Evolutionary conservation across 2,888 invertebrate genomes (phyloP).

Genomic region (Nomada ferruginata): DNA sequence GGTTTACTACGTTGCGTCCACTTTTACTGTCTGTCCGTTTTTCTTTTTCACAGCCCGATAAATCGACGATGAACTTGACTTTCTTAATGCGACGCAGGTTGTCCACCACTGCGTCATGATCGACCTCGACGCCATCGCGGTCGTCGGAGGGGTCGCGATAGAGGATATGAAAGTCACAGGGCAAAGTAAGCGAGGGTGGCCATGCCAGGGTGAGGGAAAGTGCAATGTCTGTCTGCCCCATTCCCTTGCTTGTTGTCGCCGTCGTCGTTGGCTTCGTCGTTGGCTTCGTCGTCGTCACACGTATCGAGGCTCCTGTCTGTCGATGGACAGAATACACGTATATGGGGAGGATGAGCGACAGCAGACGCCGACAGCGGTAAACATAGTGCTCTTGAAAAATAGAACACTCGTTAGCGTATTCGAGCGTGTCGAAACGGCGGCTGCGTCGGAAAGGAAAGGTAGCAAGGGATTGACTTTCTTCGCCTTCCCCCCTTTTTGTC

Average conservation of each 20-base stretch:
- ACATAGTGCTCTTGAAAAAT: constrained; percentile 72
- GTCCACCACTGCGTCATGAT: constrained; percentile 69
- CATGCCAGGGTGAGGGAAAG: constrained; percentile 67
- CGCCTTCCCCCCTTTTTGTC: constrained; percentile 29
- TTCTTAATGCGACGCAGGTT: constrained; percentile 65
- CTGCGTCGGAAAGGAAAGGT: neutral
- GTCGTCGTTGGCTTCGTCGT: constrained; percentile 21
- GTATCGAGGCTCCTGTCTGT: constrained; percentile 27
- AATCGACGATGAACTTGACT: constrained; percentile 68
- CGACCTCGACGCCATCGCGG: constrained; percentile 37
- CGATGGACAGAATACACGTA: constrained; percentile 37
- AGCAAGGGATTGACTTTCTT: constrained; percentile 43
- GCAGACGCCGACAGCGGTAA: constrained; percentile 57
- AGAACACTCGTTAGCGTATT: constrained; percentile 71
- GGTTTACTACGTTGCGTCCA: too few species aligned
- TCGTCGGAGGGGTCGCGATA: constrained; percentile 46
- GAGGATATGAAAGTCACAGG: constrained; percentile 62
- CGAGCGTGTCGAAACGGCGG: constrained; percentile 41
- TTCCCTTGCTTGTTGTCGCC: constrained; percentile 32
- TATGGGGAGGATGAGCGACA: constrained; percentile 33
- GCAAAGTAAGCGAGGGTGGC: constrained; percentile 68
- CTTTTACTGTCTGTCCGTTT: neutral
- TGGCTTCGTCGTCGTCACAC: constrained; percentile 31
- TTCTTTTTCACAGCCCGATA: neutral
- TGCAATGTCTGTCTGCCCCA: constrained; percentile 73